These are phyloP conservation scores for Sinocyclocheilus rhinocerous DNA, from an alignment of 2,113 vertebrate species.

Conservation along the genomic window DNA sequence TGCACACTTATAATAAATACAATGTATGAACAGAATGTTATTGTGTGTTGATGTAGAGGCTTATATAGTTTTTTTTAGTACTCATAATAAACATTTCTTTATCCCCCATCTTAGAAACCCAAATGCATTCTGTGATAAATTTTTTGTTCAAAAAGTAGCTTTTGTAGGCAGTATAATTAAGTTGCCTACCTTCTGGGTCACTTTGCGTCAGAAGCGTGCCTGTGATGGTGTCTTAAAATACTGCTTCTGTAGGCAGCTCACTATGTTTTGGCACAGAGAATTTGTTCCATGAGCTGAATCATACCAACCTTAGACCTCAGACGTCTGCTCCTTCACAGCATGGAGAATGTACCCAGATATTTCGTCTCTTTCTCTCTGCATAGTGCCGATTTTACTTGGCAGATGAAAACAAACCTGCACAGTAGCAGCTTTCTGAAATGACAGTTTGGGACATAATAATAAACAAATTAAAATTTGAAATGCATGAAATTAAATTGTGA, in stretches of 20 bases:
- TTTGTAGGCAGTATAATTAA: not conserved
- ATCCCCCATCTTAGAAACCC: no score
- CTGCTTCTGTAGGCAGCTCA: not conserved
- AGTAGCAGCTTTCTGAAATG: conserved; percentile 59
- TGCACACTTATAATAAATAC: no score
- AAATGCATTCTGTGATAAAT: no score
- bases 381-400: conserved; percentile 51
- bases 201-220: not conserved
- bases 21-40: not conserved
- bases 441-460: conserved; percentile 66
- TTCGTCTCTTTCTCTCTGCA: not conserved
- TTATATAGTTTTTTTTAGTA: not conserved
- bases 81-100: no score
- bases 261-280: not conserved
- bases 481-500: conserved; percentile 71
- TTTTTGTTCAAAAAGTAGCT: not conserved
- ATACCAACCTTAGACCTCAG: conserved; percentile 14
- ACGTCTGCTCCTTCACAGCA: not conserved
- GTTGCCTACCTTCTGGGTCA: not conserved
- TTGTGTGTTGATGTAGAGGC: not conserved
- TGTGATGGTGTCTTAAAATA: not conserved
- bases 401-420: conserved; percentile 55
- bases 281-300: conserved; percentile 24
- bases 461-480: conserved; percentile 71
- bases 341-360: not conserved